A percentile compares a stretch with the other conserved stretches of the same genome.
phyloP scores from a whole-genome alignment of 2,797 vertebrate species.

The Pteropus rufus region DNA sequence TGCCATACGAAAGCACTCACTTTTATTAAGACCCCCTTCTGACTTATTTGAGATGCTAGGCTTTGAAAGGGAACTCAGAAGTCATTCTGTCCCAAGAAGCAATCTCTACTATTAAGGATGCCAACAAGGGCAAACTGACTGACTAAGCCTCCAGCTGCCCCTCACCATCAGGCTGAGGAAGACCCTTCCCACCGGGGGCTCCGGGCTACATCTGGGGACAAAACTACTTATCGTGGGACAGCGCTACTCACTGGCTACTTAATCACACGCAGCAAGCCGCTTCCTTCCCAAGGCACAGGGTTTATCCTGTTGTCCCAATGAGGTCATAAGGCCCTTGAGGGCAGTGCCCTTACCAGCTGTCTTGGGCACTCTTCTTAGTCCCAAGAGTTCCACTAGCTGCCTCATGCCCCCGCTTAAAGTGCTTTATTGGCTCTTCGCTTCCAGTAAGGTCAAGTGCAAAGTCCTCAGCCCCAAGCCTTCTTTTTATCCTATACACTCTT shows the following conservation, averaged over 20 bases:
- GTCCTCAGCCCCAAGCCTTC: background rate
- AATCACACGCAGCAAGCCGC: background rate
- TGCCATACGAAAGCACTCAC: background rate
- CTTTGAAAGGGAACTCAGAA: slow-evolving; percentile 15
- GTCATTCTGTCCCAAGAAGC: background rate
- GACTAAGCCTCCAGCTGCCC: background rate
- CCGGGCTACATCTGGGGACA: background rate
- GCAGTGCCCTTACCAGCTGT: background rate
- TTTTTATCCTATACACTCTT: background rate
- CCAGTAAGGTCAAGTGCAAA: background rate
- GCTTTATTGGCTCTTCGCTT: background rate
- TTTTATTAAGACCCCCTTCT: background rate
- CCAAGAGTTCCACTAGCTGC: background rate
- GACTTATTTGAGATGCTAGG: background rate
- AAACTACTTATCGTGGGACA: background rate
- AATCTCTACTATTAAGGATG: background rate
- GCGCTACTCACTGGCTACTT: background rate
- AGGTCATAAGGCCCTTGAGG: background rate
- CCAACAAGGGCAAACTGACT: background rate
- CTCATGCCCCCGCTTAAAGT: background rate
- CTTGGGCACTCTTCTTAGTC: background rate
- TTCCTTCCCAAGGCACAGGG: background rate
- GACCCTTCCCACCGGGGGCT: background rate
- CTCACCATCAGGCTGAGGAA: background rate
- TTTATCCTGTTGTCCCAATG: background rate